phyloP scores from a whole-genome alignment of 1,140 invertebrate genomes.

The Uloborus diversus region DNA sequence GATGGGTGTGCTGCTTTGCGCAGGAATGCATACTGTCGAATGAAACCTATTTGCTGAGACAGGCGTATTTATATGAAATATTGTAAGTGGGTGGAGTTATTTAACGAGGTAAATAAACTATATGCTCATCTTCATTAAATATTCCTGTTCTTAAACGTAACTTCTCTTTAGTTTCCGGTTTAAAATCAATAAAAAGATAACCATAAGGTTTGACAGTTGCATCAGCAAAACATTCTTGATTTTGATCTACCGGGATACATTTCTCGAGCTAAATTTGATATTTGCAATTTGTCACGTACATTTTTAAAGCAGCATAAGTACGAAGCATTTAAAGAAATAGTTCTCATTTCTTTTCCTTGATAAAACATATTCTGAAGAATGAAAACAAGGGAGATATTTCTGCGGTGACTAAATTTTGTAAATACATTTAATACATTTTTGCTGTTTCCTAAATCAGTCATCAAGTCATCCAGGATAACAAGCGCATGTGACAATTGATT shows the following conservation, averaged over 20 bases:
- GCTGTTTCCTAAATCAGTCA: slow-evolving; percentile 5
- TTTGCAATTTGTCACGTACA: neutral
- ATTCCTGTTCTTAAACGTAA: neutral
- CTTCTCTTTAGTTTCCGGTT: neutral
- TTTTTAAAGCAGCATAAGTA: slow-evolving; percentile 35
- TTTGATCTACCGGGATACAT: slow-evolving; percentile 10
- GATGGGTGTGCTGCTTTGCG: neutral
- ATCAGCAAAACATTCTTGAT: neutral
- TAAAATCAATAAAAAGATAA: slow-evolving; percentile 10
- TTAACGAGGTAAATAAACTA: neutral
- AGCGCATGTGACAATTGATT: neutral
- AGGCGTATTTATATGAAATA: too few relatives aligned
- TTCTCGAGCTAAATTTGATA: neutral
- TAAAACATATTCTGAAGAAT: slow-evolving; percentile 43
- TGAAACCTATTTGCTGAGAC: neutral
- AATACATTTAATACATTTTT: slow-evolving; percentile 5
- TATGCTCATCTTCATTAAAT: neutral
- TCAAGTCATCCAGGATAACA: slow-evolving; percentile 1
- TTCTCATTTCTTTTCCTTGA: slow-evolving; percentile 27
- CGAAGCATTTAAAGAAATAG: slow-evolving; percentile 20
- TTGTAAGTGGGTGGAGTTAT: too few relatives aligned
- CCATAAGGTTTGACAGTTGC: slow-evolving; percentile 1
- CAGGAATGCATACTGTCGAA: neutral
- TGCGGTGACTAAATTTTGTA: slow-evolving; percentile 14
- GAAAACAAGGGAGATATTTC: slow-evolving; percentile 13